These are phyloP conservation scores for Calameuta filiformis DNA, from an alignment of 2,888 invertebrate genomes.

Conservation along the genomic window DNA sequence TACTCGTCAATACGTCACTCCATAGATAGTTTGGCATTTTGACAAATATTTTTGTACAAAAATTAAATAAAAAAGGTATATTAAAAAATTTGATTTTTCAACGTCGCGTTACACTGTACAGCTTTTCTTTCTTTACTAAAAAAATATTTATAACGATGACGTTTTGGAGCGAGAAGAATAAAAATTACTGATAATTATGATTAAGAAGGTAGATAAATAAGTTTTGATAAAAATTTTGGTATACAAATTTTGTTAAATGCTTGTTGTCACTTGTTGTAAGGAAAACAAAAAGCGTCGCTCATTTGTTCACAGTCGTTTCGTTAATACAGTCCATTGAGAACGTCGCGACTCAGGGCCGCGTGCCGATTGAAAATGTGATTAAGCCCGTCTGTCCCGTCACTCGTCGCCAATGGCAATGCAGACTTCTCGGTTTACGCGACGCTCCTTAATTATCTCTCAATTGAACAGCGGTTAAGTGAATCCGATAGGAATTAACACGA, in stretches of 20 bases:
- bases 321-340: slow-evolving; percentile 2
- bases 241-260: no score
- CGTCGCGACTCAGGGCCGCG: slow-evolving; percentile 8
- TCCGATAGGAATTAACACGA: slow-evolving; percentile 23
- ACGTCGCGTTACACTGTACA: background rate
- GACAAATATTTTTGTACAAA: background rate
- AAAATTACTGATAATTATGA: background rate
- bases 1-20: background rate
- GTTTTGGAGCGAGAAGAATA: background rate
- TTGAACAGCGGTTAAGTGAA: slow-evolving; percentile 36
- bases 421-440: slow-evolving; percentile 10
- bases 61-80: background rate
- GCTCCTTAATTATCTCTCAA: slow-evolving; percentile 30
- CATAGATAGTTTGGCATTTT: background rate
- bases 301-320: background rate
- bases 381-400: slow-evolving; percentile 19
- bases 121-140: background rate
- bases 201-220: background rate
- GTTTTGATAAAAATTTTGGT: background rate
- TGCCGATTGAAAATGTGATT: slow-evolving; percentile 36
- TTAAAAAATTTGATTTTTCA: background rate
- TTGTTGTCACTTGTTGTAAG: no score
- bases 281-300: background rate
- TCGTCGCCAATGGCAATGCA: slow-evolving; percentile 7
- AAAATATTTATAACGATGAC: background rate